Conservation (phyloP, 2,797 vertebrate species). For the Bradypodion ventrale region DNA sequence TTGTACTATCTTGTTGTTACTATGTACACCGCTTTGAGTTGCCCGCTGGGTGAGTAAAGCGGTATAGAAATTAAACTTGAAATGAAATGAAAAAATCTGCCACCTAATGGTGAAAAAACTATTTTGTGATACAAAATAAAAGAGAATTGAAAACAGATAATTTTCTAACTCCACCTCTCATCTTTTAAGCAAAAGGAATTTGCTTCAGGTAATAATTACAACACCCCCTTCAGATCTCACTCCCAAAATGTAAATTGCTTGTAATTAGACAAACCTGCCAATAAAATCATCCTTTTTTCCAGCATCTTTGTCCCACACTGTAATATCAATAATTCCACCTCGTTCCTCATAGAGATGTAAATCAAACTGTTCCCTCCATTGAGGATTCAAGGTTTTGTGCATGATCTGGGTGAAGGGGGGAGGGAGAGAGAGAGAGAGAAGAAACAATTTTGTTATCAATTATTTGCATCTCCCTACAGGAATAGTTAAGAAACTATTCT, state of each 20-base stretch:
- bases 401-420: conserved; percentile 82
- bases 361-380: conserved; percentile 98
- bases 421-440: conserved; percentile 43
- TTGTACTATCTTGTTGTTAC: too few relatives aligned
- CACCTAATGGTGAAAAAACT: conserved; percentile 49
- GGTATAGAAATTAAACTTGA: too few relatives aligned
- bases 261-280: conserved; percentile 85
- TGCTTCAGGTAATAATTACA: conserved; percentile 34
- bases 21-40: too few relatives aligned
- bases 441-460: conserved; percentile 11
- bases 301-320: conserved; percentile 95
- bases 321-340: conserved; percentile 91
- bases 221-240: conserved; percentile 26
- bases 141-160: not conserved
- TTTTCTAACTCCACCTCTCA: not conserved
- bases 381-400: conserved; percentile 93
- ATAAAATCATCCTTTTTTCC: conserved; percentile 97
- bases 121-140: conserved; percentile 21
- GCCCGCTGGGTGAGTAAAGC: too few relatives aligned
- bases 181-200: conserved; percentile 31
- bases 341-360: conserved; percentile 95
- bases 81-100: too few relatives aligned
- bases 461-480: not conserved
- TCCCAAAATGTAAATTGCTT: conserved; percentile 12
- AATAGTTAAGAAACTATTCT: conserved; percentile 2